These are phyloP conservation scores for Aldrovandia affinis DNA, from an alignment of 2,797 vertebrate species.

Conservation along the genomic window DNA sequence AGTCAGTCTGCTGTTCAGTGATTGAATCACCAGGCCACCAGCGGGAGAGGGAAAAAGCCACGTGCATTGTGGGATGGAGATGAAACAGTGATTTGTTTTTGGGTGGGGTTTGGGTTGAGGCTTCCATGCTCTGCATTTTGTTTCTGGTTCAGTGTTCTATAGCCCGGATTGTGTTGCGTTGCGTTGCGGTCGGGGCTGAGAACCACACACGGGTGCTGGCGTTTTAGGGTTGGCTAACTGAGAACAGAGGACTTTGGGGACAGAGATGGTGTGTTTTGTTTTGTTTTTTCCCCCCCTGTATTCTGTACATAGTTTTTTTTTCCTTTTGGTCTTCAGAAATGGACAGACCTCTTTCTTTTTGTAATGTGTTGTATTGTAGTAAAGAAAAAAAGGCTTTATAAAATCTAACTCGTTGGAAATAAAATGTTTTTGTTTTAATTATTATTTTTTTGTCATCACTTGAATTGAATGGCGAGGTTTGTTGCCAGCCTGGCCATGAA, in stretches of 20 bases:
- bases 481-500: background rate
- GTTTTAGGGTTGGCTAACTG: background rate
- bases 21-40: background rate
- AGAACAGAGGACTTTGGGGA: background rate
- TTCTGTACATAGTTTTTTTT: constrained; percentile 48
- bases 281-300: constrained; percentile 27
- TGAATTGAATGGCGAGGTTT: background rate
- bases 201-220: background rate
- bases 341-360: constrained; percentile 30
- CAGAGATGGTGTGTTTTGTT: background rate
- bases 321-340: constrained; percentile 60
- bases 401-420: constrained; percentile 9
- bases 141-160: background rate
- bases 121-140: background rate
- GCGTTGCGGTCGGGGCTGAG: background rate
- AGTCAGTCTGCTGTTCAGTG: background rate
- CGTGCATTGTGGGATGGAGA: background rate
- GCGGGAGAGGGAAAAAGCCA: background rate
- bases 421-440: constrained; percentile 25
- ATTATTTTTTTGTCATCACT: background rate
- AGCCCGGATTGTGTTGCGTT: background rate
- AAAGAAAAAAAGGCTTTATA: constrained; percentile 25
- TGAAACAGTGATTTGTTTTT: background rate
- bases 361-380: constrained; percentile 23
- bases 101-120: background rate